Conservation (phyloP, 2,888 invertebrate species). For the Ferdinandea cuprea region DNA sequence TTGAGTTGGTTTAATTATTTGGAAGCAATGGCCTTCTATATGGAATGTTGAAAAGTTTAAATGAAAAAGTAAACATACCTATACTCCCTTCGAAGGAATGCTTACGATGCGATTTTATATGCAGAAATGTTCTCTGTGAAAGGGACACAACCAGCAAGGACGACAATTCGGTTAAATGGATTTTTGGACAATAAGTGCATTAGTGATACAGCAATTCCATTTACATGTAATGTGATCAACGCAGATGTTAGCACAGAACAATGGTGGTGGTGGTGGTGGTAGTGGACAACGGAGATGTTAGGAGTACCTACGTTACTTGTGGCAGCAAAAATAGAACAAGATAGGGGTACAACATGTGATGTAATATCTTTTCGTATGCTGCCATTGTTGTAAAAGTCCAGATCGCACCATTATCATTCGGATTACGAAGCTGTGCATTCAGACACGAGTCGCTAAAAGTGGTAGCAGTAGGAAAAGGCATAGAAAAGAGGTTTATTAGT, state of each 20-base stretch:
- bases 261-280: not conserved
- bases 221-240: constrained; percentile 16
- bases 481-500: no score
- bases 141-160: constrained; percentile 2
- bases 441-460: no score
- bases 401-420: no score
- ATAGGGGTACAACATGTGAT: no score
- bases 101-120: constrained; percentile 10
- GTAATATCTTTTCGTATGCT: no score
- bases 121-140: constrained; percentile 3
- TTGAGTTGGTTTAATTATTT: constrained; percentile 59
- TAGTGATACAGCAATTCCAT: constrained; percentile 30
- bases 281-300: not conserved
- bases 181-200: constrained; percentile 38
- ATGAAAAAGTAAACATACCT: constrained; percentile 36
- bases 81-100: constrained; percentile 10
- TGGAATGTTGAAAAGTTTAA: constrained; percentile 20
- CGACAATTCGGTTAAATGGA: constrained; percentile 11
- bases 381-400: no score
- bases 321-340: no score
- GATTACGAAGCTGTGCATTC: no score
- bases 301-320: no score
- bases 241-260: not conserved
- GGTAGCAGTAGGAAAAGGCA: no score
- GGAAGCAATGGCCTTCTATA: constrained; percentile 35